These are phyloP conservation scores for Philhelius pedissequus DNA, from an alignment of 2,888 invertebrate genomes.

Conservation along the genomic window DNA sequence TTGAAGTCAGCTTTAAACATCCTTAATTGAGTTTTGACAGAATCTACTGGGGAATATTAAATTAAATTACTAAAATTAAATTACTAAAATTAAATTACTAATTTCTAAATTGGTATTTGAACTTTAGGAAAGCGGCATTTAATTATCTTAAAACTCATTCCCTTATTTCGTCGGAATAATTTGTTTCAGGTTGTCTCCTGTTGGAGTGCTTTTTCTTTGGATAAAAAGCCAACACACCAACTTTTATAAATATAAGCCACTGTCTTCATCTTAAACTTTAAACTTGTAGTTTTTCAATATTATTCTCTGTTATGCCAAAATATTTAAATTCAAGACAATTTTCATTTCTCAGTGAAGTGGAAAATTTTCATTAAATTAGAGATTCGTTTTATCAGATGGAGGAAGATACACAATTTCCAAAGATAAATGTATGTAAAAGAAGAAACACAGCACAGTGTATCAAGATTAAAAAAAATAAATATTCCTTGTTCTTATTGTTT, in stretches of 20 bases:
- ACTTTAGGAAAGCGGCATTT: too few relatives aligned
- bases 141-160: neutral
- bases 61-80: too few relatives aligned
- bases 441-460: neutral
- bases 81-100: too few relatives aligned
- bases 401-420: neutral
- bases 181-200: too few relatives aligned
- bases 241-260: neutral
- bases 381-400: slow-evolving; percentile 66
- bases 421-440: neutral
- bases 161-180: too few relatives aligned
- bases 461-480: neutral
- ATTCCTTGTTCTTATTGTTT: neutral
- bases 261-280: neutral
- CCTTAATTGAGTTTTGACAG: too few relatives aligned
- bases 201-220: neutral
- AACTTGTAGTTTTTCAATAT: neutral
- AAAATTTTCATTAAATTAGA: slow-evolving; percentile 79
- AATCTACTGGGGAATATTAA: too few relatives aligned
- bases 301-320: slow-evolving; percentile 4
- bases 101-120: too few relatives aligned
- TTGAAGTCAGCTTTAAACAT: too few relatives aligned
- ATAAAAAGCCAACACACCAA: neutral
- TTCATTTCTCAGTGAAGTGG: slow-evolving; percentile 75
- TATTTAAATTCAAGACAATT: slow-evolving; percentile 65